These are phyloP conservation scores for Horisme vitalbata DNA, from an alignment of 2,888 invertebrate species.

Conservation along the genomic window DNA sequence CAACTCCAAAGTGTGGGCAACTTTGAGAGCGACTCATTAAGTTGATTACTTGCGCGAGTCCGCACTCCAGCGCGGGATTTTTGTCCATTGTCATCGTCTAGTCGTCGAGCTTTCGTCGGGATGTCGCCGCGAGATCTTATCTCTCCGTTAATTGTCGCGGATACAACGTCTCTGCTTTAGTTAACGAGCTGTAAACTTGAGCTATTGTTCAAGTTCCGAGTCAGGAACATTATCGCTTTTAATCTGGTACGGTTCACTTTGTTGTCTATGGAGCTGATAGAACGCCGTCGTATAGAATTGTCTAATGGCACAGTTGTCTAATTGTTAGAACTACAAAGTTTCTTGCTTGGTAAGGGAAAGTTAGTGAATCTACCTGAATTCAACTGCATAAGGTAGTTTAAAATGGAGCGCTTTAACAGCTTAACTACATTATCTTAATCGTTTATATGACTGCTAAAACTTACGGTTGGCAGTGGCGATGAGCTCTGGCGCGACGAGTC, in stretches of 20 bases:
- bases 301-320: too few relatives aligned
- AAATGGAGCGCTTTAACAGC: too few relatives aligned
- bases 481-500: slow-evolving; percentile 92
- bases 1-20: slow-evolving; percentile 28
- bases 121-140: slow-evolving; percentile 54
- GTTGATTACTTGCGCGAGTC: slow-evolving; percentile 39
- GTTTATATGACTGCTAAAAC: too few relatives aligned
- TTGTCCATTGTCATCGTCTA: slow-evolving; percentile 47
- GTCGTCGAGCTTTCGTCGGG: slow-evolving; percentile 37
- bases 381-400: too few relatives aligned
- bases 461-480: slow-evolving; percentile 92
- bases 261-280: slow-evolving; percentile 9
- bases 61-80: slow-evolving; percentile 32
- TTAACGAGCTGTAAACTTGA: slow-evolving; percentile 70
- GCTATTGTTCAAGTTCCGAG: slow-evolving; percentile 50
- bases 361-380: too few relatives aligned
- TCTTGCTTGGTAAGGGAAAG: not conserved
- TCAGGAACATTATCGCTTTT: slow-evolving; percentile 30
- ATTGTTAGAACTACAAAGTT: too few relatives aligned
- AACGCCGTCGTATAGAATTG: slow-evolving; percentile 4
- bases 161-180: slow-evolving; percentile 53
- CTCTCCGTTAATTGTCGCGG: slow-evolving; percentile 63
- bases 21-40: slow-evolving; percentile 42
- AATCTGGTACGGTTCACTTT: slow-evolving; percentile 21
- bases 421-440: too few relatives aligned